phyloP scores from a whole-genome alignment of 2,888 invertebrate genomes.

The Cyaniris semiargus region DNA sequence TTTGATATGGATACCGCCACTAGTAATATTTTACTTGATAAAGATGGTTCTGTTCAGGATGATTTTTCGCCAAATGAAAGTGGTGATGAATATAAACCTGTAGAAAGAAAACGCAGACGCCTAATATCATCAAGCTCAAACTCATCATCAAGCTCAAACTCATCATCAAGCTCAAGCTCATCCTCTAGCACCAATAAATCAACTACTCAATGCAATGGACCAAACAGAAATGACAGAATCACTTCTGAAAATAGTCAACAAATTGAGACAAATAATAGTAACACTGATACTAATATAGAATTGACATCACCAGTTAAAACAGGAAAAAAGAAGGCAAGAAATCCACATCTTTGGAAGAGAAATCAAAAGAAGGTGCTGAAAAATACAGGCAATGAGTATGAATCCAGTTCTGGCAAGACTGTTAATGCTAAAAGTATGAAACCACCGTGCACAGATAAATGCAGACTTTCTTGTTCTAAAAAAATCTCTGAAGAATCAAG shows the following conservation, averaged over 20 bases:
- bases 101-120: conserved; percentile 1
- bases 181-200: neutral
- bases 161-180: neutral
- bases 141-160: too few relatives aligned
- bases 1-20: conserved; percentile 1
- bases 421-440: too few relatives aligned
- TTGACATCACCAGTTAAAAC: too few relatives aligned
- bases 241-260: conserved; percentile 1
- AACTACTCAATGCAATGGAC: conserved; percentile 1
- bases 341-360: too few relatives aligned
- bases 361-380: too few relatives aligned
- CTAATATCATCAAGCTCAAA: neutral
- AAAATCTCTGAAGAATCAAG: conserved; percentile 23
- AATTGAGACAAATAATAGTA: conserved; percentile 1
- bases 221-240: conserved; percentile 1
- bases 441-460: too few relatives aligned
- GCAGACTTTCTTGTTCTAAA: conserved; percentile 20
- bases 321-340: too few relatives aligned
- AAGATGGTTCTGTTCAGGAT: neutral
- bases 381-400: too few relatives aligned
- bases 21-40: conserved; percentile 1
- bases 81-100: conserved; percentile 1
- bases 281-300: too few relatives aligned
- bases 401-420: too few relatives aligned
- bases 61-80: neutral